Evolutionary conservation across 92 coral and sea anemone species (phyloP).

Genomic region (Desmophyllum pertusum): DNA sequence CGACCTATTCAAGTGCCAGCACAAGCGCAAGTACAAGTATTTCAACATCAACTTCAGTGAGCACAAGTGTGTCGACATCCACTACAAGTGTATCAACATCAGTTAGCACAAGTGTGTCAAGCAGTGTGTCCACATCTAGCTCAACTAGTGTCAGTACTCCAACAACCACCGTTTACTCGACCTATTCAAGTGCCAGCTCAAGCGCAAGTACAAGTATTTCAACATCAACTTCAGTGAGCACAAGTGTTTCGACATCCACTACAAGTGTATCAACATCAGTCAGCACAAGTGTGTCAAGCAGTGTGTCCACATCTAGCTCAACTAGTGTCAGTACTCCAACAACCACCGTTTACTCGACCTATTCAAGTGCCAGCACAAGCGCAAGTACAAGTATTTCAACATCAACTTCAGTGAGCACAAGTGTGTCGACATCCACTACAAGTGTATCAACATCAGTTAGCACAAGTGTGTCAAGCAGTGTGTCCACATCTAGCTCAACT

Average conservation of each 20-base stretch:
- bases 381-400: too few species aligned
- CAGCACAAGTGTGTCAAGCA: constrained; percentile 13
- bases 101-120: not conserved
- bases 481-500: not conserved
- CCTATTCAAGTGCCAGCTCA: not conserved
- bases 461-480: not conserved
- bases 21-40: too few species aligned
- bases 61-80: too few species aligned
- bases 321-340: not conserved
- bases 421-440: not conserved
- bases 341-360: not conserved
- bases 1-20: too few species aligned
- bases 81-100: constrained; percentile 26
- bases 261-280: not conserved
- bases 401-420: not conserved
- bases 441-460: constrained; percentile 10
- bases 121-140: not conserved
- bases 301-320: constrained; percentile 8
- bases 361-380: constrained; percentile 3
- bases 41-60: too few species aligned
- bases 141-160: constrained; percentile 16
- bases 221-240: not conserved
- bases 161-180: not conserved
- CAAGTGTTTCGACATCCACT: not conserved
- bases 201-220: too few species aligned